Evolutionary conservation across 2,113 vertebrate genomes (phyloP).

Genomic region (Trogon surrucura): DNA sequence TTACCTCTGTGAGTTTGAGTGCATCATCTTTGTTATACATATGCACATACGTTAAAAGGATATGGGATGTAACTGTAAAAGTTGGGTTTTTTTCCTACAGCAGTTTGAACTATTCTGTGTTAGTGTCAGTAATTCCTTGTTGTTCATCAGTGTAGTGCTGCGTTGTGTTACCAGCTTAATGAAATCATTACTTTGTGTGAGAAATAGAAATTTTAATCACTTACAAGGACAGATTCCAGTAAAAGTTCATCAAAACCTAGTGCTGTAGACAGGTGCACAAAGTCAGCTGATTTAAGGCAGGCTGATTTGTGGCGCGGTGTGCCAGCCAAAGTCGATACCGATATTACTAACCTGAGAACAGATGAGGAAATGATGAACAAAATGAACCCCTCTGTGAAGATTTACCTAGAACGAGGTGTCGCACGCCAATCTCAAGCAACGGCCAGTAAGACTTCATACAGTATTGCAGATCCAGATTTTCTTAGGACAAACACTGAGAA

Average conservation of each 20-base stretch:
- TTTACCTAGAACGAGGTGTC: neutral
- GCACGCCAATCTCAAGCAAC: neutral
- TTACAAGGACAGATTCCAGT: neutral
- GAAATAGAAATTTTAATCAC: neutral
- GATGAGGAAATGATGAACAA: neutral
- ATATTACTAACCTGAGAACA: neutral
- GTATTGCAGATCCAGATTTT: neutral
- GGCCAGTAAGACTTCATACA: neutral
- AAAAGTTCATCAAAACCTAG: neutral
- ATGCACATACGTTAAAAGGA: neutral
- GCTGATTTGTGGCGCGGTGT: neutral
- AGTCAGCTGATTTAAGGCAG: neutral
- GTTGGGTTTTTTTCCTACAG: neutral
- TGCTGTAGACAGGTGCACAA: neutral
- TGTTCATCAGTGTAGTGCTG: neutral
- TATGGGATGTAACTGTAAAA: neutral
- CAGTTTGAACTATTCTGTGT: neutral
- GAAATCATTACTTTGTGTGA: neutral
- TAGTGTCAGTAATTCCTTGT: neutral
- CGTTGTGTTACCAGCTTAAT: neutral
- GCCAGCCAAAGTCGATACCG: neutral
- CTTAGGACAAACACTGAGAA: neutral
- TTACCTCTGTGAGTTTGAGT: neutral
- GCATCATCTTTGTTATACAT: fast-evolving
- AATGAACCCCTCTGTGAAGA: neutral